Percentiles rank a stretch among this genome's conserved stretches.
Conservation (phyloP, 2,113 vertebrate genomes). For the Crotalus horridus region DNA sequence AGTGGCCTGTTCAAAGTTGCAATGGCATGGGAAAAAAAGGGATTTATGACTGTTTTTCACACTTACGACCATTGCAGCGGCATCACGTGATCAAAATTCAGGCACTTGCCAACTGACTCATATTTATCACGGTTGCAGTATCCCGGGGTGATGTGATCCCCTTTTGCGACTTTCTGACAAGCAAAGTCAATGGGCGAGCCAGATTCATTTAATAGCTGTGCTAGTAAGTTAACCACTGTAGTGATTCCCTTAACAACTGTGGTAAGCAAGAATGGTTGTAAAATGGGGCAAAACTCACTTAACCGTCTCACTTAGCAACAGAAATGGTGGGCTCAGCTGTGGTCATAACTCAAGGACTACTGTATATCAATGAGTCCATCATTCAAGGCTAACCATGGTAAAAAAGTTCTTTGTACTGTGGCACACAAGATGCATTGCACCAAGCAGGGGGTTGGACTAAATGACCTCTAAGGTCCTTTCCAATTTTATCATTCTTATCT, state of each 20-base stretch:
- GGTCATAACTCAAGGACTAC: background rate
- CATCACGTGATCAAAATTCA: background rate
- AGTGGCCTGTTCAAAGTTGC: background rate
- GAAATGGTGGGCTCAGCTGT: no score
- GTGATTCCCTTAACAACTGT: no score
- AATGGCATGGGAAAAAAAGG: background rate
- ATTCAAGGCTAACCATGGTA: background rate
- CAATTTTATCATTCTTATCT: background rate
- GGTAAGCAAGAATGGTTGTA: no score
- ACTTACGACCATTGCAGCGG: background rate
- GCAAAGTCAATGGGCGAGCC: no score
- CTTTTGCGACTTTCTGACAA: background rate
- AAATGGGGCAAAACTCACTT: no score
- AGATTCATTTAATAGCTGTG: no score
- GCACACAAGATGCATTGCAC: background rate
- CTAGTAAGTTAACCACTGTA: no score
- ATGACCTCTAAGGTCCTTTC: background rate
- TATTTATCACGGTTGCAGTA: background rate
- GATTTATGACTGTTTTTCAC: background rate
- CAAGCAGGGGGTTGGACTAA: background rate
- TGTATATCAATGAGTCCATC: background rate
- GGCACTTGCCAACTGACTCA: background rate
- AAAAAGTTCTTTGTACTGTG: background rate
- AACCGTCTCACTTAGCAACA: no score
- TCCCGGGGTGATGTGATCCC: background rate